Conservation (phyloP, 2,797 vertebrate genomes). For the Ptychadena robeensis region DNA sequence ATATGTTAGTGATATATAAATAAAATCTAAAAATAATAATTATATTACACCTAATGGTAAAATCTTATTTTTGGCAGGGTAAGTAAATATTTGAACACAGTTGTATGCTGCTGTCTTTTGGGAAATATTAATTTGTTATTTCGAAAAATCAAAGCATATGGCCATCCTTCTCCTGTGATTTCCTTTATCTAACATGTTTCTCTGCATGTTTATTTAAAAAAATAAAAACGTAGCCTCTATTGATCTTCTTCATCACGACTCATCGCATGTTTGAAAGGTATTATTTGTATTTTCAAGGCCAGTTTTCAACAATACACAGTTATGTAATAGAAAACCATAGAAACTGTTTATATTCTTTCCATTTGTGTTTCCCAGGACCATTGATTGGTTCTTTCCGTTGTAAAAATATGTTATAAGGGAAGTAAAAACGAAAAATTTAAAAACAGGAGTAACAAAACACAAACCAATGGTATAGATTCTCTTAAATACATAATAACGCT, state of each 20-base stretch:
- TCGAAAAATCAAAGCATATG: no score
- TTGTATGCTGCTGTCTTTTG: no score
- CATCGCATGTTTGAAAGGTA: not conserved
- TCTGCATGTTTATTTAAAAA: no score
- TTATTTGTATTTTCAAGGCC: not conserved
- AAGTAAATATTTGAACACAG: no score
- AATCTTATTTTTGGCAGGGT: no score
- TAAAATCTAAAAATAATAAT: no score
- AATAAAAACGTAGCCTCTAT: no score
- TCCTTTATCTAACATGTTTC: no score
- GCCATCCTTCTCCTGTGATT: no score
- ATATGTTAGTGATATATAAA: no score
- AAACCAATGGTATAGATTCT: not conserved
- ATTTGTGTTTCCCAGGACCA: conserved; percentile 10
- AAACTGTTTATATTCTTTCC: conserved; percentile 5
- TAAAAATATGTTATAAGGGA: not conserved
- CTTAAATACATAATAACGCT: conserved; percentile 12
- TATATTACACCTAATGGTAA: no score
- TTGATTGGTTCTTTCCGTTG: not conserved
- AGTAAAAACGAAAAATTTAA: not conserved
- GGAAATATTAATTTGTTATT: no score
- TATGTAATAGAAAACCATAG: not conserved
- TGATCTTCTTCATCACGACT: not conserved
- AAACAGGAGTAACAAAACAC: conserved; percentile 4
- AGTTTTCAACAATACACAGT: not conserved